phyloP scores from a whole-genome alignment of 2,113 vertebrate genomes.

The Pheucticus melanocephalus region DNA sequence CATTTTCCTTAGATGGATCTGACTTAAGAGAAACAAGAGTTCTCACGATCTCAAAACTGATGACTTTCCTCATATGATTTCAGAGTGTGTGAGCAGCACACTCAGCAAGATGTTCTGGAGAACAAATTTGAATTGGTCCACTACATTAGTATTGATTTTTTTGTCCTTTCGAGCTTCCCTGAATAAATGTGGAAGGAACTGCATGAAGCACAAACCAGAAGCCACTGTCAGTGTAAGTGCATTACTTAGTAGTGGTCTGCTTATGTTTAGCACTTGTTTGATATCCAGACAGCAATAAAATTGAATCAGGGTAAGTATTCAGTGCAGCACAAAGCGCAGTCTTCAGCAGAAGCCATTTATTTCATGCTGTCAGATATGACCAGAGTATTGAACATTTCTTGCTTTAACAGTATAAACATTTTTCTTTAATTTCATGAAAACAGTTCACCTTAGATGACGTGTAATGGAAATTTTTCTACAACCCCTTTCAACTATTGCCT shows the following conservation, averaged over 20 bases:
- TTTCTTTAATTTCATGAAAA: background rate
- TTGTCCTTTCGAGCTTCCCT: constrained; percentile 50
- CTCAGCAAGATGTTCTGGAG: constrained; percentile 23
- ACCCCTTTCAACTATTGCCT: background rate
- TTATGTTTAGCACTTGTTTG: background rate
- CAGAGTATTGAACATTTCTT: background rate
- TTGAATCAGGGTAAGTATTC: background rate
- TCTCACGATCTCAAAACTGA: constrained; percentile 2
- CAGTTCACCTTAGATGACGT: background rate
- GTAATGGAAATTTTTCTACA: background rate
- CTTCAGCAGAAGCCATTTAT: background rate
- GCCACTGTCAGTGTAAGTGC: background rate
- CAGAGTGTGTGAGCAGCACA: constrained; percentile 3
- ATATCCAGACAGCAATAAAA: background rate
- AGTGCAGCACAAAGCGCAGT: background rate
- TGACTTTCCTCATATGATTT: constrained; percentile 1
- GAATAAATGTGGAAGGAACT: constrained; percentile 65
- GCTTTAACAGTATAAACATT: background rate
- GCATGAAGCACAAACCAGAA: constrained; percentile 27
- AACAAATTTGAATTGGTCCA: constrained; percentile 36
- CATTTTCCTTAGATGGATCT: background rate
- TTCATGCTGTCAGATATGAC: background rate
- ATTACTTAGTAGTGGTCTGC: background rate
- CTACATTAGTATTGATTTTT: constrained; percentile 61
- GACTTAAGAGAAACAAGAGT: constrained; percentile 24